Base-by-base conservation (phyloP, 2,113 vertebrate species). In the Clarias magur region DNA sequence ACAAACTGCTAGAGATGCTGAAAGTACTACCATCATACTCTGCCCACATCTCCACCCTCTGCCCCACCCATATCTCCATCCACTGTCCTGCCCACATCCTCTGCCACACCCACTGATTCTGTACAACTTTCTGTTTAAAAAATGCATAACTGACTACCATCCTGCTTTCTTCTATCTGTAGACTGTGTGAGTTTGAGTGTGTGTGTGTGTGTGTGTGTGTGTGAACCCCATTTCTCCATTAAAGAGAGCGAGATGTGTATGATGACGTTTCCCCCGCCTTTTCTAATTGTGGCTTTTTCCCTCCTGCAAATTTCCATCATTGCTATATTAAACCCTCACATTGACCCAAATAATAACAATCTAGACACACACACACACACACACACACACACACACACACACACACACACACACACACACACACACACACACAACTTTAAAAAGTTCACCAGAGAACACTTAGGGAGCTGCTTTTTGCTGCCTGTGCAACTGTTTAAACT, bases 281-380 rank as follows among this genome's bases (percentile, higher is more conserved):
- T 57, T 80, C 48, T 86, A 80, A 80, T 57, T 70, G 78, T 86
- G 85, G 59, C 78, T 34, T 38, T 34, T 53, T 68, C 53, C 62
- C 23, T 23, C 78, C 85, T 68, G 62, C 63, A 56, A 86, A 70
- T 80, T 80, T 80, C 54, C 62, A 67, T 48, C 75, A 67, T 30
- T 5, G 57, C 85, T 86, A 86, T 82, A 86, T 89, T 84, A 72
- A 89, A 83, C 72, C 53, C 23, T 70, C 23, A 72, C 62, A 83
- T 54, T 86, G 88, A 86, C 80, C 88, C 85, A 89, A 80, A 88
- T 88, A 82, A 84, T 23, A n/a, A 68, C 21, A 1, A 72, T 72
- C 73, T 60, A 67, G n/a, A 86, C 85, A n/a, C 80, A 85, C 21
- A 57, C 48, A 76, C 19, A 38, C 19, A 34, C 53, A 57, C 72